Evolutionary conservation across 37 sponge, comb jelly and placozoan genomes (phyloP).

Genomic region (Amphimedon queenslandica): DNA sequence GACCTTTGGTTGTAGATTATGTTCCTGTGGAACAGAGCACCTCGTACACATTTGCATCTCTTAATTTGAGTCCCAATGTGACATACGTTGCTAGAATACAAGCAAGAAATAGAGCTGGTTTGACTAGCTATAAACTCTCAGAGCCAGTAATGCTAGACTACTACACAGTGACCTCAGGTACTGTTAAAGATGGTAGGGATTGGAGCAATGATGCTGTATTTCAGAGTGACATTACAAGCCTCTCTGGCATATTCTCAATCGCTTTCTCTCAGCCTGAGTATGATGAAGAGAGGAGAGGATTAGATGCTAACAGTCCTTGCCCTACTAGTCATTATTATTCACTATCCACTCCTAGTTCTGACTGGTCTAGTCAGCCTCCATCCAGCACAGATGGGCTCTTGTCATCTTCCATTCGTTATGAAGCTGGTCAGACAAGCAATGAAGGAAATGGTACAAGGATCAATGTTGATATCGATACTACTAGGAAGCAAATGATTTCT

Average conservation of each 20-base stretch:
- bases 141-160: slow-evolving; percentile 49
- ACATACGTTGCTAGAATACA: slow-evolving; percentile 51
- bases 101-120: slow-evolving; percentile 60
- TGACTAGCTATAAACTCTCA: slow-evolving; percentile 18
- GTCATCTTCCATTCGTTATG: slow-evolving; percentile 13
- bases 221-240: slow-evolving; percentile 51
- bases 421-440: background rate
- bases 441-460: slow-evolving; percentile 28
- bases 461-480: background rate
- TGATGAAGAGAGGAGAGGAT: slow-evolving; percentile 4
- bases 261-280: slow-evolving; percentile 26
- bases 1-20: background rate
- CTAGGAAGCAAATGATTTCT: slow-evolving; percentile 15
- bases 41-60: slow-evolving; percentile 9
- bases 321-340: slow-evolving; percentile 16
- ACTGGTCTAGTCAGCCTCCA: slow-evolving; percentile 35
- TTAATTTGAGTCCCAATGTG: background rate
- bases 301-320: slow-evolving; percentile 34
- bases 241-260: slow-evolving; percentile 57
- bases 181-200: slow-evolving; percentile 62
- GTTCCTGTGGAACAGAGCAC: slow-evolving; percentile 1
- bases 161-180: slow-evolving; percentile 21
- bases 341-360: background rate
- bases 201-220: slow-evolving; percentile 68
- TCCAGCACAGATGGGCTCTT: slow-evolving; percentile 17